Evolutionary conservation across 1,140 invertebrate species (phyloP), one percentile per base, ranked within the genome.

Genomic region (Pogonognathellus flavescens): DNA sequence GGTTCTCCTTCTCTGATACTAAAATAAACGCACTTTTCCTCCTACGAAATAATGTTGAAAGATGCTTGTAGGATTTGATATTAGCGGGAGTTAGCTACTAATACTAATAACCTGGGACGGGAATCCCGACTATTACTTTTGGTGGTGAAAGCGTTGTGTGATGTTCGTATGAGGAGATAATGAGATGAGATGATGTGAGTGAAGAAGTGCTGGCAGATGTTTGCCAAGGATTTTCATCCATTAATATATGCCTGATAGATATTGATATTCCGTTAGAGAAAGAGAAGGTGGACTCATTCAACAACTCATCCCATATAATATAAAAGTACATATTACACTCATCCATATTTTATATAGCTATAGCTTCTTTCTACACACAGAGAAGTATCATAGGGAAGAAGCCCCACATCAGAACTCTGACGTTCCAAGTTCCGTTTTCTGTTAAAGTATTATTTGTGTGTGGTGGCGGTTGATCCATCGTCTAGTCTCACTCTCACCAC

Each of bases 171-270:
- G 60, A 72, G 41, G 18, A 4, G 80, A 82, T 83, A 52, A 85
- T 81, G 53, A 80, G 20, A 85, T 60, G 84, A 49, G 66, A 25
- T 14, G 82, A 41, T 14, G 22, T 22, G 53, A 85, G 25, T 55
- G 80, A 81, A 55, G 80, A 11, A 81, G 50, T 13, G 1, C 41
- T 5, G 18, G 70, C 84, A 59, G 84, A 25, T 85, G 72, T 50
- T 80, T n/a, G 22, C 22, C 18, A 81, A 55, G 81, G 20, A 66
- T 86, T 83, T 82, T 60, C 25, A 82, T 59, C 81, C 85, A 86
- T 86, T 86, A 86, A 86, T 86, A 76, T 55, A 20, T 49, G 20
- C 14, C 13, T 86, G 85, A 85, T 85, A 72, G 85, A 82, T 83
- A 86, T 86, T 86, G 85, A 86, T 86, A 85, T 85, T 80, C 53